These are phyloP conservation scores for Furnarius figulus DNA, from an alignment of 2,113 vertebrate species.

Conservation along the genomic window DNA sequence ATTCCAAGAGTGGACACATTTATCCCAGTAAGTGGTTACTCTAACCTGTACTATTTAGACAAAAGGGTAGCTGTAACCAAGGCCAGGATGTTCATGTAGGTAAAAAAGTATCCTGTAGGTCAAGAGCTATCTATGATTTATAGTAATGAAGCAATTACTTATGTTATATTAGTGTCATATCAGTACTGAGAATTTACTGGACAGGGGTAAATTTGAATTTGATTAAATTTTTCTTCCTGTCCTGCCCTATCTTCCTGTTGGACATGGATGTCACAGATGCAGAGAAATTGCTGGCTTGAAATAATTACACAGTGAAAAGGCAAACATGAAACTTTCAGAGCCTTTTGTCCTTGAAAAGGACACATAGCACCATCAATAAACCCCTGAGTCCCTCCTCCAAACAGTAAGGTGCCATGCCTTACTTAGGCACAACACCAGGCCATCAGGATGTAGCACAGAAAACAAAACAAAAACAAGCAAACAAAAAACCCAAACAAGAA, in stretches of 20 bases:
- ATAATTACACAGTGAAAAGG: neutral
- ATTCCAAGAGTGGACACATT: neutral
- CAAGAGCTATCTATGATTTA: neutral
- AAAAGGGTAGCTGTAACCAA: neutral
- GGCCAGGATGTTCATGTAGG: neutral
- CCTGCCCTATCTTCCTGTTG: neutral
- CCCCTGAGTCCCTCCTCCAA: neutral
- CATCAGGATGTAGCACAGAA: neutral
- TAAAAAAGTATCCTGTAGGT: neutral
- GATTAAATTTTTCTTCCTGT: neutral
- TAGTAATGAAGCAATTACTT: neutral
- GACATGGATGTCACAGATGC: neutral
- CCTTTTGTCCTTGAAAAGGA: neutral
- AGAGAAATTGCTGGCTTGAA: neutral
- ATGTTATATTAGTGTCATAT: neutral
- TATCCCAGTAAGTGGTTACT: neutral
- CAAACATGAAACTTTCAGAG: neutral
- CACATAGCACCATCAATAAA: neutral
- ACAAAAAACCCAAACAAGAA: neutral
- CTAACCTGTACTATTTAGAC: neutral
- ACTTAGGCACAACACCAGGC: neutral
- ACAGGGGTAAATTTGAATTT: neutral
- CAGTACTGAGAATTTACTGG: neutral
- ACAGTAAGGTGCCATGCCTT: neutral
- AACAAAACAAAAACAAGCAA: neutral